Evolutionary conservation across 2,888 invertebrate genomes (phyloP), one percentile per base, ranked within the genome.

Genomic region (Eupithecia pulchellata): DNA sequence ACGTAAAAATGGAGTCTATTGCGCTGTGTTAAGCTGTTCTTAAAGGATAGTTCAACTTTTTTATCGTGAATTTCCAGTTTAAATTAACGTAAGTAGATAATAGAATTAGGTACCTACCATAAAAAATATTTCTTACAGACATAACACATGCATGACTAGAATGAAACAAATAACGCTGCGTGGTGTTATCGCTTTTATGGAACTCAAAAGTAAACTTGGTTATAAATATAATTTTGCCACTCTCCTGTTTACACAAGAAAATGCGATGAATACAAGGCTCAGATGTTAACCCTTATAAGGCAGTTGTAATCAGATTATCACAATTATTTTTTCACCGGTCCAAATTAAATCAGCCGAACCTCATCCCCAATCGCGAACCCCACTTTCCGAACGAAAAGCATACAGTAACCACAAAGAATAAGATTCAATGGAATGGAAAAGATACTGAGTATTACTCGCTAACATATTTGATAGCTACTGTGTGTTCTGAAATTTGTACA

Each of bases 261-360:
- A 58, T 58, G 61, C 64, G 76, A 76, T 75, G 77, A 78, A 30
- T 67, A 69, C 71, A 77, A 20, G 74, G 70, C 75, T 68, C 78
- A 78, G 78, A 77, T 78, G 78, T 74, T 78, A 78, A 78, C 77
- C 75, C 77, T 76, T 75, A 75, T 75, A 73, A 67, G 70, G 68
- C 72, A 57, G 69, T 68, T 66, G 74, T 78, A 77, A 78, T 77
- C 75, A 77, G 75, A 78, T 78, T 78, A 78, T 75, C 77, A 70
- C 78, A 78, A 78, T 77, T 78, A 78, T 78, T 77, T 78, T 78
- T 78, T 78, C 78, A 78, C 77, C 74, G 72, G 73, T 52, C 73
- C 75, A 74, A 77, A 78, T 78, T 78, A 77, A 78, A 78, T 78
- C 78, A 76, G 71, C 71, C 75, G 73, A 71, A 63, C 70, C 75